Evolutionary conservation across 2,888 invertebrate genomes (phyloP).

Genomic region (Tenthredo livida): DNA sequence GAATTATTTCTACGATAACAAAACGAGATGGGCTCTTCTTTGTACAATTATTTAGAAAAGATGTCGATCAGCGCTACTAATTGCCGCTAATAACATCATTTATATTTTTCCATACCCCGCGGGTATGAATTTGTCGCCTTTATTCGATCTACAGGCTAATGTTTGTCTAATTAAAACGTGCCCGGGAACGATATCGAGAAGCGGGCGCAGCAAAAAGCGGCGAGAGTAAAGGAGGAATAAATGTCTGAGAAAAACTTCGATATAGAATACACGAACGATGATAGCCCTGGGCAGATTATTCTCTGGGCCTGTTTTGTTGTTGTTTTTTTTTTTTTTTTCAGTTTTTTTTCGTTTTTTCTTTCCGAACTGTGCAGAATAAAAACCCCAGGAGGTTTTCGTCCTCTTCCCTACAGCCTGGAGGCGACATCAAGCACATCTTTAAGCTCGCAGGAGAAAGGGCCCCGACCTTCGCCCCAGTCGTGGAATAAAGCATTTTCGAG

Average conservation of each 20-base stretch:
- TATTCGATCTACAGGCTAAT: background rate
- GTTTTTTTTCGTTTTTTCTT: background rate
- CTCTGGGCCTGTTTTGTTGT: background rate
- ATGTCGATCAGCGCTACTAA: background rate
- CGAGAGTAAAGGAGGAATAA: constrained; percentile 48
- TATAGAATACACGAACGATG: background rate
- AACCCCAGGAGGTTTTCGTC: background rate
- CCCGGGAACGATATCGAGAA: constrained; percentile 39
- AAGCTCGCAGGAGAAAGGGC: constrained; percentile 1
- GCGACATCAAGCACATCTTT: constrained; percentile 46
- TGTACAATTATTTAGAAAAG: background rate
- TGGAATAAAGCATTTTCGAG: constrained; percentile 40
- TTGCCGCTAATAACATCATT: background rate
- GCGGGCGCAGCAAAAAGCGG: constrained; percentile 60
- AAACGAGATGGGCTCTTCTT: background rate
- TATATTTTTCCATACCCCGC: background rate
- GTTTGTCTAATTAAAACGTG: constrained; percentile 34
- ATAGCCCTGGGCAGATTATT: constrained; percentile 12
- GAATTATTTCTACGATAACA: background rate
- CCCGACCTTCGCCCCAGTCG: background rate
- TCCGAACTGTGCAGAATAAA: background rate
- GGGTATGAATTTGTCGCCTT: background rate
- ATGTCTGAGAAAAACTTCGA: background rate
- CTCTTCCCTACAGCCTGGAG: constrained; percentile 31
- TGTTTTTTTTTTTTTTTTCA: background rate